Evolutionary conservation across 1,140 invertebrate genomes (phyloP).

Genomic region (Pogonomyrmex californicus): DNA sequence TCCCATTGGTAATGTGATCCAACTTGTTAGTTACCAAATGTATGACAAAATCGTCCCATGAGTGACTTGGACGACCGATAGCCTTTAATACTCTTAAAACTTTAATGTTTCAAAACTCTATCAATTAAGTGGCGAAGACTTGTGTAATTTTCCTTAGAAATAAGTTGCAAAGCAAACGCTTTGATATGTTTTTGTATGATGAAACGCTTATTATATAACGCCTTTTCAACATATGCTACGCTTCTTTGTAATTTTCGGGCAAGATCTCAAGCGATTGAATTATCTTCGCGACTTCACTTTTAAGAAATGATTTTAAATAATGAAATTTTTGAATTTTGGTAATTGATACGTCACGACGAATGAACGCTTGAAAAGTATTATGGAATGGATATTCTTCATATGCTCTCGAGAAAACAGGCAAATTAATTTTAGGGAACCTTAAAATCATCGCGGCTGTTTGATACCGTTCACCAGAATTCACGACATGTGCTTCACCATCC

Average conservation of each 20-base stretch:
- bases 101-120: neutral
- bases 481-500: too few relatives aligned
- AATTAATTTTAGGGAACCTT: too few relatives aligned
- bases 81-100: neutral
- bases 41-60: neutral
- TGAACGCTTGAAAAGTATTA: too few relatives aligned
- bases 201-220: neutral
- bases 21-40: neutral
- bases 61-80: neutral
- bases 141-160: neutral
- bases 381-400: too few relatives aligned
- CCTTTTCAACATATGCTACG: neutral
- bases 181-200: neutral
- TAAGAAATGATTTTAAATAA: too few relatives aligned
- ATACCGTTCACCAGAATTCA: too few relatives aligned
- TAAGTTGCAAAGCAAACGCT: neutral
- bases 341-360: neutral
- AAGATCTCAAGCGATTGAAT: neutral
- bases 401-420: too few relatives aligned
- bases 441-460: too few relatives aligned
- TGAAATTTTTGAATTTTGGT: neutral
- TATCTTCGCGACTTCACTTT: neutral
- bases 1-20: neutral
- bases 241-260: neutral
- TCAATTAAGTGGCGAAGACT: neutral